These are phyloP conservation scores for Sepiola atlantica DNA, from an alignment of 2,888 invertebrate genomes.

Conservation along the genomic window DNA sequence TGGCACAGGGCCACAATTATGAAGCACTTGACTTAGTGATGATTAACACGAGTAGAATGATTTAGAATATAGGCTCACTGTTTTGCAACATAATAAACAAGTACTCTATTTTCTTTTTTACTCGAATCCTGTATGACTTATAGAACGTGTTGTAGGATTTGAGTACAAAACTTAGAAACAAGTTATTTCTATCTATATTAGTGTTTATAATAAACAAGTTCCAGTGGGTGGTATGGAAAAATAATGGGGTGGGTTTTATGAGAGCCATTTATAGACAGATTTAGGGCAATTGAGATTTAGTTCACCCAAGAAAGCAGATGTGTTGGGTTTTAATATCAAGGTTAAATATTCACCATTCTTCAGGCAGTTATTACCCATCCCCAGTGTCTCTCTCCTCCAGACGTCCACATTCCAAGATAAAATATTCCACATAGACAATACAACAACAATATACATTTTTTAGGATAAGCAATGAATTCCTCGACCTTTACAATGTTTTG, in stretches of 20 bases:
- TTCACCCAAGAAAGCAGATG: neutral
- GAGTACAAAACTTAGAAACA: no score
- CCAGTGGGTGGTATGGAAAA: neutral
- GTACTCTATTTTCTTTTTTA: neutral
- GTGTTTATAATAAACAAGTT: neutral
- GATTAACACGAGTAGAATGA: neutral
- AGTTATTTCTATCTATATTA: neutral
- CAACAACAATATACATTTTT: neutral
- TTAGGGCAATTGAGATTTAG: neutral
- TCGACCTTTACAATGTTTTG: neutral
- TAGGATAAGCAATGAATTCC: neutral
- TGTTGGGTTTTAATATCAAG: neutral
- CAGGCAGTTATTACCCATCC: no score
- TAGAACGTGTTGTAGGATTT: no score
- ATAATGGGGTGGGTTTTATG: neutral
- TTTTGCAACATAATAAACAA: neutral
- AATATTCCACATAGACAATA: neutral
- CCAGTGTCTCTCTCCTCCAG: neutral
- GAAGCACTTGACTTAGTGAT: neutral
- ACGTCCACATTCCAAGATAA: neutral
- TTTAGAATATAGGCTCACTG: neutral
- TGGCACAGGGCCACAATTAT: neutral
- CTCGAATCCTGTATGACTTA: neutral
- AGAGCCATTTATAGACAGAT: neutral
- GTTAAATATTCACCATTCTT: neutral